phyloP scores from a whole-genome alignment of 1,140 invertebrate species.

The Drosophila bifasciata region DNA sequence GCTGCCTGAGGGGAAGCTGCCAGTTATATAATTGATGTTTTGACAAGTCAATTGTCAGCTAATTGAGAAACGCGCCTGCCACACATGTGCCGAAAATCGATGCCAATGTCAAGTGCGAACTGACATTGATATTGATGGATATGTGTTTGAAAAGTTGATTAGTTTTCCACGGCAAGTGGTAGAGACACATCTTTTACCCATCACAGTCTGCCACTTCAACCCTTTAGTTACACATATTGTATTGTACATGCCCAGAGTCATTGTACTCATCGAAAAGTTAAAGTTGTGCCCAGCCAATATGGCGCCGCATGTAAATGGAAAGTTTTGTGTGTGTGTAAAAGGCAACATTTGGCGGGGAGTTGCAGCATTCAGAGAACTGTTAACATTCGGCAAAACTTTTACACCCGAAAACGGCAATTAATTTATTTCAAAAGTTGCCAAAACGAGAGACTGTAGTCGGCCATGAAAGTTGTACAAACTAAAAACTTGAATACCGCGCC shows the following conservation, averaged over 20 bases:
- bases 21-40: constrained; percentile 70
- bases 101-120: constrained; percentile 29
- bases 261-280: constrained; percentile 10
- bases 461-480: constrained; percentile 1
- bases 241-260: neutral
- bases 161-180: neutral
- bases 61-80: constrained; percentile 38
- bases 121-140: constrained; percentile 22
- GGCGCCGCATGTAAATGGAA: constrained; percentile 25
- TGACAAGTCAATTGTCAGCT: constrained; percentile 79
- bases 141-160: constrained; percentile 5
- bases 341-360: constrained; percentile 22
- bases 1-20: neutral
- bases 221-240: neutral
- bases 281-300: constrained; percentile 6
- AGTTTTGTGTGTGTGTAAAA: constrained; percentile 11
- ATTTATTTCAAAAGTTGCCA: constrained; percentile 13
- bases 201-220: too few relatives aligned
- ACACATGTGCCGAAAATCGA: constrained; percentile 2
- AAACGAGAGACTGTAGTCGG: neutral
- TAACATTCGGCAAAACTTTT: constrained; percentile 29
- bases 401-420: constrained; percentile 27
- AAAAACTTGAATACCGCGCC: constrained; percentile 31
- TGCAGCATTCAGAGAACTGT: constrained; percentile 15
- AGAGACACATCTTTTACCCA: neutral